Conservation (phyloP, 2,797 vertebrate species). For the Danio albolineatus region DNA sequence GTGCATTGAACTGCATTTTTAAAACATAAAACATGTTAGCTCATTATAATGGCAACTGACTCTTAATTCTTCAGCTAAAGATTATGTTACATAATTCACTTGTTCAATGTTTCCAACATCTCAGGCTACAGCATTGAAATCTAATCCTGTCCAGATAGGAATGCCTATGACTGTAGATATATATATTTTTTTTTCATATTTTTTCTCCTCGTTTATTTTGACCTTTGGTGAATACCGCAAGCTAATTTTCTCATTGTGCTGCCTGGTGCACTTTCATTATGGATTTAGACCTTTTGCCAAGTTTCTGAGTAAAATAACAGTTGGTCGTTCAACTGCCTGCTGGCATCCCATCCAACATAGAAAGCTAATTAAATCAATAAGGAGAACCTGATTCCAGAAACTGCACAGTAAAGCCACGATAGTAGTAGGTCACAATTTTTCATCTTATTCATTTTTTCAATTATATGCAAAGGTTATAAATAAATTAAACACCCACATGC, state of each 20-base stretch:
- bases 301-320: slow-evolving; percentile 27
- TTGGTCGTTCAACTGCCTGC: slow-evolving; percentile 20
- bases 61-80: background rate
- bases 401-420: background rate
- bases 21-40: background rate
- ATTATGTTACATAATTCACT: background rate
- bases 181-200: background rate
- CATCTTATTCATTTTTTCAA: background rate
- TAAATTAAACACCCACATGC: background rate
- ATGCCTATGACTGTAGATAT: background rate
- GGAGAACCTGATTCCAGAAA: background rate
- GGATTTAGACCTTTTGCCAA: slow-evolving; percentile 44
- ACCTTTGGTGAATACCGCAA: slow-evolving; percentile 24
- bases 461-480: background rate
- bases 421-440: background rate
- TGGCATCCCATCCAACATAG: slow-evolving; percentile 28
- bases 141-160: background rate
- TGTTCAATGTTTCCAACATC: background rate
- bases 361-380: slow-evolving; percentile 40
- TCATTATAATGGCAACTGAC: background rate
- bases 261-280: slow-evolving; percentile 26
- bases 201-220: slow-evolving; percentile 27
- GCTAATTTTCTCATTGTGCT: background rate
- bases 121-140: background rate
- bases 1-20: background rate